Evolutionary conservation across 2,113 vertebrate genomes (phyloP).

Genomic region (Apaloderma vittatum): DNA sequence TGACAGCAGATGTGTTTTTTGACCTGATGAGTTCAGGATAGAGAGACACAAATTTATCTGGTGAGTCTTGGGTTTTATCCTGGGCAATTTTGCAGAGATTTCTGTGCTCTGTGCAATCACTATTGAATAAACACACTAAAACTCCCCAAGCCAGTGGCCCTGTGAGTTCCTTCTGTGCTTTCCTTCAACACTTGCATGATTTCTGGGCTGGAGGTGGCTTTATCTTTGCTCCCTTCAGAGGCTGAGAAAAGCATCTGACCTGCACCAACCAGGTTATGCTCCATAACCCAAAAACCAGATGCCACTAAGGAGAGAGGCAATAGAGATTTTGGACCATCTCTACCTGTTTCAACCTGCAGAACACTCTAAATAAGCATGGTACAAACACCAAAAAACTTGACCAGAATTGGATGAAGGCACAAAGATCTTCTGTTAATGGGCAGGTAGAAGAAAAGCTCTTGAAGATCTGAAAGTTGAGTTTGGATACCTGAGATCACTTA

Average conservation of each 20-base stretch:
- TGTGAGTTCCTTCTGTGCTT: neutral
- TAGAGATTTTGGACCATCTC: neutral
- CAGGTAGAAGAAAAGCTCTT: neutral
- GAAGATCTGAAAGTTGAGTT: neutral
- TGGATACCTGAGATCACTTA: neutral
- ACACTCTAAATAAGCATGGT: neutral
- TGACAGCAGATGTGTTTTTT: neutral
- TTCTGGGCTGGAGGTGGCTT: neutral
- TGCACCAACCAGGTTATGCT: accelerated
- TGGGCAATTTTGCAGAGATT: neutral
- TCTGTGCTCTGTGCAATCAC: neutral
- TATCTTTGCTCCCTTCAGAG: neutral
- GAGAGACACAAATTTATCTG: neutral
- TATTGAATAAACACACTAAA: accelerated
- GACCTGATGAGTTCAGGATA: neutral
- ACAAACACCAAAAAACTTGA: neutral
- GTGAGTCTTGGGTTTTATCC: neutral
- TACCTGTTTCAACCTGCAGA: neutral
- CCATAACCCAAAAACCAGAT: neutral
- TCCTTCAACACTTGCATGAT: neutral
- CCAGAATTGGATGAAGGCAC: neutral
- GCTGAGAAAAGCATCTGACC: neutral
- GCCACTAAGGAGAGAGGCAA: neutral
- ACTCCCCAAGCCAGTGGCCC: neutral
- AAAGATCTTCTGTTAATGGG: neutral